Base-by-base conservation (phyloP, 2,113 vertebrate species). In the Plotosus lineatus region DNA sequence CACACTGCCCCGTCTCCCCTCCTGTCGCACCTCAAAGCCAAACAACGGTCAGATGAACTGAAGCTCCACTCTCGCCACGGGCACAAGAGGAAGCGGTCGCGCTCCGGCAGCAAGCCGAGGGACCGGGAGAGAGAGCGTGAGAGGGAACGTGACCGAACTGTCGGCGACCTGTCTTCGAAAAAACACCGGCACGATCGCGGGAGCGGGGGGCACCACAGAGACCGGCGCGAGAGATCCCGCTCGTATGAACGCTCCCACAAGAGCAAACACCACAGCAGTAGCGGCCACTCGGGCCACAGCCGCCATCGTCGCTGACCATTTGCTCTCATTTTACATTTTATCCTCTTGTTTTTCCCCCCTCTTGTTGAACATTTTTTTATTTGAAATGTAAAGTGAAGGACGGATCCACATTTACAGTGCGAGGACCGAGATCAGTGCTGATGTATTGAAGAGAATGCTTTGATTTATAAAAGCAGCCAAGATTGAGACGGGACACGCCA, bases 201-300 rank as follows among this genome's bases (percentile, higher is more conserved):
- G 6, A 73, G 75, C 55, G 82, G 78, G 21, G 89, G 95, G 0
- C 95, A 97, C 75, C 98, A 98, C 82, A 92, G 96, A 19, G 97
- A 99, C 69, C 89, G 97, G 73, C 92, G 95, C 0, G 96, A 98
- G 82, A 86, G 97, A 2, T 98, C 97, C 0, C 95, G 96, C 21
- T 99, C 98, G 1, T 98, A 98, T 23, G 97, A 99, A 87, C 92
- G 98, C 0, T 84, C 96, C 6, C 97, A 99, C 88, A 99, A 99
- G 91, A 93, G 95, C 86, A 99, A 99, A 75, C 98, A 98, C 92
- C 96, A 97, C 51, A 75, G 95, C 56, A 88, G 95, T 50, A 87
- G 95, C 75, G 69, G 96, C 28, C 96, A 97, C 76, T 98, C 98
- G 0, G 95, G 96, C 26, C 98, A 98, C 33, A n/a, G 96, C 83